Percentiles rank a stretch among this genome's conserved stretches.
Conservation (phyloP, 2,113 vertebrate species). For the Ardeotis arabs region DNA sequence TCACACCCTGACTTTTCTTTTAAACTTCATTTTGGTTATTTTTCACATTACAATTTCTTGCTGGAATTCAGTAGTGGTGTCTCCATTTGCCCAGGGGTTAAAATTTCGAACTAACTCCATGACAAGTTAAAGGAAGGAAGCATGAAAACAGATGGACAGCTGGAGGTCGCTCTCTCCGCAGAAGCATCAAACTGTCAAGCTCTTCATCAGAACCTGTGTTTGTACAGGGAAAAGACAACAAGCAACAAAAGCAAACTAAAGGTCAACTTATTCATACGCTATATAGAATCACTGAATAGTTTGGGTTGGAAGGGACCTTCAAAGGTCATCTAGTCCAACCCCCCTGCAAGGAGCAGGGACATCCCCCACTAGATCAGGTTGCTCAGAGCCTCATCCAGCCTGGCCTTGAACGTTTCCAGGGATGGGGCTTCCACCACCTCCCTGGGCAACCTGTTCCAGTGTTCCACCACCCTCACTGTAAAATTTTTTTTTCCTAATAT, state of each 20-base stretch:
- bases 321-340: no score
- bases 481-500: no score
- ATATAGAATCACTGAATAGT: no score
- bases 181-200: neutral
- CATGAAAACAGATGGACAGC: neutral
- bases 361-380: no score
- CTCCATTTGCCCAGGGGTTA: neutral
- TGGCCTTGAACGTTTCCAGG: no score
- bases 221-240: rapidly evolving
- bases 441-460: no score
- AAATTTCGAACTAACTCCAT: neutral
- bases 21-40: neutral
- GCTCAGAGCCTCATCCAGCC: no score
- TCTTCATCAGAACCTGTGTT: neutral
- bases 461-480: no score
- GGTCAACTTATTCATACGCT: neutral
- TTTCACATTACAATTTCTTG: neutral
- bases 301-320: no score
- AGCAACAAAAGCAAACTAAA: neutral
- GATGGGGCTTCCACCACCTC: no score
- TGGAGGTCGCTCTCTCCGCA: neutral
- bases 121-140: neutral
- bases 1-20: neutral
- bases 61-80: neutral
- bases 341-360: no score